These are phyloP conservation scores for Steatocranus sp. DNA, from an alignment of 2,797 vertebrate species.

Conservation along the genomic window DNA sequence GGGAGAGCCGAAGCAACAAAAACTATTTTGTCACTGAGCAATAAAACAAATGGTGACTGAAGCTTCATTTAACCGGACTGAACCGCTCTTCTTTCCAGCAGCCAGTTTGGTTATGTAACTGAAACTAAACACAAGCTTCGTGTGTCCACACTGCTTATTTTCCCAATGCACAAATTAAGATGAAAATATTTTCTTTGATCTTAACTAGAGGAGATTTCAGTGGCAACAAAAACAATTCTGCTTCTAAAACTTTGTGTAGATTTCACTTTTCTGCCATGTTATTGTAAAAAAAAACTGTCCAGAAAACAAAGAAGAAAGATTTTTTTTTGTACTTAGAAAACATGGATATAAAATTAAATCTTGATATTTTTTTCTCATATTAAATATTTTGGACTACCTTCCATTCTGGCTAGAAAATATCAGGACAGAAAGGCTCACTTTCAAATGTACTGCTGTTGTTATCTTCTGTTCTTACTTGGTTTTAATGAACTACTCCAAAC, in stretches of 20 bases:
- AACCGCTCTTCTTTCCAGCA: not conserved
- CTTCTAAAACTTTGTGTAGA: not conserved
- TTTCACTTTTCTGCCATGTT: not conserved
- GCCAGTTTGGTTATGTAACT: not conserved
- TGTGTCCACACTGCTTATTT: not conserved
- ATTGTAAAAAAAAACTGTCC: not conserved
- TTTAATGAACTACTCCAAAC: conserved; percentile 14
- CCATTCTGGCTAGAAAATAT: not conserved
- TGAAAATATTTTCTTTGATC: not conserved
- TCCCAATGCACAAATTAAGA: not conserved
- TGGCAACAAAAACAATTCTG: not conserved
- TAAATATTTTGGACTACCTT: fast-evolving
- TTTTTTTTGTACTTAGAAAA: not conserved
- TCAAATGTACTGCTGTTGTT: not conserved
- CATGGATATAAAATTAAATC: fast-evolving
- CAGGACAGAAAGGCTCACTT: not conserved
- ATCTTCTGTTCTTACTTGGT: not conserved
- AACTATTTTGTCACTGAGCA: not conserved
- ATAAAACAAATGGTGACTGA: not conserved
- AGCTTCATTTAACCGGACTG: not conserved
- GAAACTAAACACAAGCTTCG: fast-evolving
- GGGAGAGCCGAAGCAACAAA: not conserved
- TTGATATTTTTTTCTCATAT: not conserved
- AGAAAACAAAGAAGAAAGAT: not conserved
- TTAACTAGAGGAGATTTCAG: not conserved